Evolutionary conservation across 2,797 vertebrate genomes (phyloP).

Genomic region (Phalanger gymnotis): DNA sequence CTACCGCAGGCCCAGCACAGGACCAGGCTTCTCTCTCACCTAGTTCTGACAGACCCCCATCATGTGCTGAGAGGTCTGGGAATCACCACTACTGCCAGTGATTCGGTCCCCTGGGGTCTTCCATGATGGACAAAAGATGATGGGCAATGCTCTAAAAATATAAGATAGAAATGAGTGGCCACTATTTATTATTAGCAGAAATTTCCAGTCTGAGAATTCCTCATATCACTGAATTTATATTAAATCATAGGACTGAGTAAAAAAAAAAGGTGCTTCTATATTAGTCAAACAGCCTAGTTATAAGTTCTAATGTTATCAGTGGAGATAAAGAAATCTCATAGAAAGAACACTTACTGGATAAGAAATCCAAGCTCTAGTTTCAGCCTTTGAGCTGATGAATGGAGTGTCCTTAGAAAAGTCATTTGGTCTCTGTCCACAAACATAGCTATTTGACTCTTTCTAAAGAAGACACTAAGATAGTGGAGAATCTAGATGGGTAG

Average conservation of each 20-base stretch:
- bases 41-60: no score
- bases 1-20: no score
- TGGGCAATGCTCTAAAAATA: background rate
- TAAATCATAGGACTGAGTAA: background rate
- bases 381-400: background rate
- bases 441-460: background rate
- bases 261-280: background rate
- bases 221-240: background rate
- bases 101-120: no score
- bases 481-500: background rate
- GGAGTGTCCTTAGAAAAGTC: background rate
- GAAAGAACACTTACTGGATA: background rate
- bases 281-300: background rate
- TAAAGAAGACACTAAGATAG: background rate
- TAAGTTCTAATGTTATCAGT: background rate
- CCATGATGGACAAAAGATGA: background rate
- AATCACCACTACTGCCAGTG: no score
- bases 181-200: background rate
- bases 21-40: no score
- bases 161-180: background rate
- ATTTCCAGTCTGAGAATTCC: background rate
- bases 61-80: no score
- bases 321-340: background rate
- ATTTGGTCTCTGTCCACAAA: background rate
- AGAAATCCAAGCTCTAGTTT: background rate